Percentiles rank a stretch among this genome's conserved stretches.
Conservation (phyloP, 2,888 invertebrate species). For the Pseudococcus jackbeardsleyi region DNA sequence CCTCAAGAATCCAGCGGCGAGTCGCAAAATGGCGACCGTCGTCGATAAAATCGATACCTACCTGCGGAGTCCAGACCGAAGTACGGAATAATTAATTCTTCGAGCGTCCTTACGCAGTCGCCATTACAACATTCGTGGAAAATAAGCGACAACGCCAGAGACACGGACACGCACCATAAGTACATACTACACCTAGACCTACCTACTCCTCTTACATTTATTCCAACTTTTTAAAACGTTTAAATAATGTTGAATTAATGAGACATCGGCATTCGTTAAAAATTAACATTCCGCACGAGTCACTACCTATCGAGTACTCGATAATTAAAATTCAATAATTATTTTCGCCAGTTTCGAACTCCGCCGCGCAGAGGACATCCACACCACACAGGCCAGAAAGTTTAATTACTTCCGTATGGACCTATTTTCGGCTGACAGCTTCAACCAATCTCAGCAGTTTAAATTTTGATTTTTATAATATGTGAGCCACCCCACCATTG, state of each 20-base stretch:
- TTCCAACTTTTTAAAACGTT: neutral
- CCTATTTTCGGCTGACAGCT: slow-evolving; percentile 1
- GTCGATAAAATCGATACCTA: neutral
- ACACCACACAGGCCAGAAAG: neutral
- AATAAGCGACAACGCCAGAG: neutral
- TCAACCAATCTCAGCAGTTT: neutral
- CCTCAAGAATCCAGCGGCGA: neutral
- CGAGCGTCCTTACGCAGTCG: slow-evolving; percentile 4
- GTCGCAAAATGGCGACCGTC: neutral
- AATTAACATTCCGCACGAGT: slow-evolving; percentile 50
- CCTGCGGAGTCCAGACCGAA: neutral
- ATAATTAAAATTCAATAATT: slow-evolving; percentile 50
- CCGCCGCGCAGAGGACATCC: neutral
- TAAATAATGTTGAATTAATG: slow-evolving; percentile 52
- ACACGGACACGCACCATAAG: neutral
- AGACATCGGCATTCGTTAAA: slow-evolving; percentile 26
- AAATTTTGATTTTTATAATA: too few species aligned
- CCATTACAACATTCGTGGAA: slow-evolving; percentile 2
- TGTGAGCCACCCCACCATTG: too few species aligned
- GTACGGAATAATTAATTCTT: slow-evolving; percentile 20
- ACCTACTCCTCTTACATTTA: too few species aligned
- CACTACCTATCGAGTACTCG: slow-evolving; percentile 36
- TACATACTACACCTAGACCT: neutral
- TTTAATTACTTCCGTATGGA: slow-evolving; percentile 42
- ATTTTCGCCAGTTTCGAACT: slow-evolving; percentile 27